Base-by-base conservation (phyloP, 2,113 vertebrate genomes). In the Nothobranchius furzeri region DNA sequence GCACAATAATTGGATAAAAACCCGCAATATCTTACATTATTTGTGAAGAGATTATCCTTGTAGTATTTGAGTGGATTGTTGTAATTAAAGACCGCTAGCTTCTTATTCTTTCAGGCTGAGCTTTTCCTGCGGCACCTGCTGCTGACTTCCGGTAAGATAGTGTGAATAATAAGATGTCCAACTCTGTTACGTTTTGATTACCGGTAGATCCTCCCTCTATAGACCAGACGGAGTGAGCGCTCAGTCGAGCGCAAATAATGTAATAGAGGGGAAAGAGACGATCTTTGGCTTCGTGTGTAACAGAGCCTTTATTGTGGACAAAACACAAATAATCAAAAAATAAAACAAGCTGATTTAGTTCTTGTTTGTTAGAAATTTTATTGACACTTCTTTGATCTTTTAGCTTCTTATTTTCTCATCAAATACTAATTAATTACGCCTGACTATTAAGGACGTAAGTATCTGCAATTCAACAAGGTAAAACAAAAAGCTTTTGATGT, bases 111-210 rank as follows among this genome's bases (percentile, higher is more conserved):
- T 68, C 35, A 46, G 55, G 51, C 3, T 60, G 48, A 62, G 45
- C 50, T 77, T 83, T 87, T 90, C 88, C 85, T 12, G 78, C 59
- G 50, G 79, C 73, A 83, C 85, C 80, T 78, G 82, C 75, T n/a
- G 25, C 66, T 43, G 1, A 60, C 75, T 82, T 90, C 87, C 88
- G 51, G 68, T 78, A 3, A 87, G 82, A 76, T 89, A 70, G 81
- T 70, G 0, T 78, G n/a, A 54, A 0, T 0, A 0, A 0, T 0
- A 47, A 0, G 0, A 15, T 3, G 6, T 6, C 6, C 3, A 14
- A 71, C 58, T 30, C 48, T 30, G 36, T 12, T 10, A 1, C 1
- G 11, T 12, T 42, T 15, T 17, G 12, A 9, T 12, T 1, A 43
- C 4, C 3, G 6, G 6, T 17, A 20, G 14, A 12, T 11, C 2